Evolutionary conservation across 1,140 invertebrate species (phyloP).

Genomic region (Lasaia peninsularis): DNA sequence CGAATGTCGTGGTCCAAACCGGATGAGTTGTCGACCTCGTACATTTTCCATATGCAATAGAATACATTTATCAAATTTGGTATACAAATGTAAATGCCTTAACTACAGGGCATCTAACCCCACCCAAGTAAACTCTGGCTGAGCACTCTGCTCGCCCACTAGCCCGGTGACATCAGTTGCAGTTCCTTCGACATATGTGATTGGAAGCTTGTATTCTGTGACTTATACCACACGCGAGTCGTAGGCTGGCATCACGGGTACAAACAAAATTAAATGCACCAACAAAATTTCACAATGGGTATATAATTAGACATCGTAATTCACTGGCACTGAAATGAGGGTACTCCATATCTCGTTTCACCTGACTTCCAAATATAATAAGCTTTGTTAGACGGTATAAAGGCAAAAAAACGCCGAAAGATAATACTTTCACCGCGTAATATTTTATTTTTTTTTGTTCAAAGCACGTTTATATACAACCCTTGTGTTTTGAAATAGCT

Average conservation of each 20-base stretch:
- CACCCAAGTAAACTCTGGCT: no score
- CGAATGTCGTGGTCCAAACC: no score
- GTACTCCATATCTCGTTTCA: slow-evolving; percentile 40
- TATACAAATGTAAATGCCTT: no score
- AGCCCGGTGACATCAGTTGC: no score
- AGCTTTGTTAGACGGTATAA: slow-evolving; percentile 24
- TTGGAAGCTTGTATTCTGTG: slow-evolving; percentile 10
- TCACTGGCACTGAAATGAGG: slow-evolving; percentile 43
- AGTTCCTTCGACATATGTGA: no score
- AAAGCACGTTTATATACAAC: no score
- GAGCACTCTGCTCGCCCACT: no score
- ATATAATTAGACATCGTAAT: slow-evolving; percentile 65
- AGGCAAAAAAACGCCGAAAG: background rate
- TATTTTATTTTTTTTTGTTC: background rate
- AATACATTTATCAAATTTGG: no score
- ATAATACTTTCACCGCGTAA: background rate
- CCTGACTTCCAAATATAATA: slow-evolving; percentile 31
- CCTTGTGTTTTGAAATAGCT: no score
- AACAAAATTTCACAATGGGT: slow-evolving; percentile 53
- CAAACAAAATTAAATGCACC: slow-evolving; percentile 68
- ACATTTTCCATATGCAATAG: no score
- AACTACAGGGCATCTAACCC: no score
- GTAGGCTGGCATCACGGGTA: slow-evolving; percentile 32
- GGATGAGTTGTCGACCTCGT: no score
- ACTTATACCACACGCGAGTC: slow-evolving; percentile 28